phyloP scores from a whole-genome alignment of 2,797 vertebrate genomes.

The Arrhamphus sclerolepis region DNA sequence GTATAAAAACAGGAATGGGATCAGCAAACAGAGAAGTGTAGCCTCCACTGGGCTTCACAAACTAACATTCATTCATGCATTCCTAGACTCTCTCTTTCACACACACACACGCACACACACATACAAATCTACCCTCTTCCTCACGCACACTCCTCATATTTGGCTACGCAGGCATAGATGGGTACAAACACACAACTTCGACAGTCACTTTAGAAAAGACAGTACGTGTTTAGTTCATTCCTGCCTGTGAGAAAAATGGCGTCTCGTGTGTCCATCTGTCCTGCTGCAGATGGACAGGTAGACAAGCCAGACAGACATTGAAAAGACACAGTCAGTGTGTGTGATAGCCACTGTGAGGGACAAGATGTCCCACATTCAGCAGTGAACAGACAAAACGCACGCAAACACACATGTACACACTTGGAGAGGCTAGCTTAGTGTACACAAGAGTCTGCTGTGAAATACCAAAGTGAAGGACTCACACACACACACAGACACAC shows the following conservation, averaged over 20 bases:
- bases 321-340: slow-evolving; percentile 75
- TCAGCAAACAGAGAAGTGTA: slow-evolving; percentile 82
- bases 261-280: slow-evolving; percentile 58
- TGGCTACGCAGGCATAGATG: slow-evolving; percentile 82
- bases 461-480: slow-evolving; percentile 70
- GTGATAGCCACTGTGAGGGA: slow-evolving; percentile 70
- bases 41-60: slow-evolving; percentile 73
- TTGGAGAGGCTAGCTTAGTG: slow-evolving; percentile 69
- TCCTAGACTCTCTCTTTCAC: slow-evolving; percentile 32
- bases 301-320: slow-evolving; percentile 58
- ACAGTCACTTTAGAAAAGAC: slow-evolving; percentile 81
- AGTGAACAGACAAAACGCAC: slow-evolving; percentile 65
- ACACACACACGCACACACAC: slow-evolving; percentile 33
- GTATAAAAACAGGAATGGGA: slow-evolving; percentile 88
- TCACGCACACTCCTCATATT: slow-evolving; percentile 66
- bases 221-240: slow-evolving; percentile 76
- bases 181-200: slow-evolving; percentile 78
- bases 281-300: slow-evolving; percentile 54
- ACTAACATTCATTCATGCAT: slow-evolving; percentile 59
- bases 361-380: slow-evolving; percentile 65
- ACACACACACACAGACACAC: slow-evolving; percentile 21
- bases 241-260: slow-evolving; percentile 70
- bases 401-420: slow-evolving; percentile 35
- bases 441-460: slow-evolving; percentile 77
- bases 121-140: slow-evolving; percentile 51